Conservation (phyloP, 2,888 invertebrate species). For the Leptopilina syphax region DNA sequence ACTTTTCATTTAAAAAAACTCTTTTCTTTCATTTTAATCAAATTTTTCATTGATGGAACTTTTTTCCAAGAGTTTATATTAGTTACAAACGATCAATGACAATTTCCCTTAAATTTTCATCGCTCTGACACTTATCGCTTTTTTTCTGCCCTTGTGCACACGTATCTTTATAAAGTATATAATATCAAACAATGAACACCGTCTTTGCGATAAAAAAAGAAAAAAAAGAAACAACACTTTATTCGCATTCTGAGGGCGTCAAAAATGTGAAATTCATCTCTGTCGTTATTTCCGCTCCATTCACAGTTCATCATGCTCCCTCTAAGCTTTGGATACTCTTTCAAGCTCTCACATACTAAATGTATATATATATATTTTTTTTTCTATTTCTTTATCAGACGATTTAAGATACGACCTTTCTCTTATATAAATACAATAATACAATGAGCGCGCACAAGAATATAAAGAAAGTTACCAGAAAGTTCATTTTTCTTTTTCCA, state of each 20-base stretch:
- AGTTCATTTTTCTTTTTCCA: background rate
- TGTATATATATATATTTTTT: no score
- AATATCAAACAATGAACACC: conserved; percentile 7
- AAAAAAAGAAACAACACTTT: background rate
- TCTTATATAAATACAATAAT: no score
- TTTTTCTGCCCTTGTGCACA: no score
- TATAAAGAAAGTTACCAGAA: background rate
- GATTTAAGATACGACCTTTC: background rate
- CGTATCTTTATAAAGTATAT: no score
- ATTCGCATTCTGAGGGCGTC: conserved; percentile 1
- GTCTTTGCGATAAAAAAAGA: background rate
- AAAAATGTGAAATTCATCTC: conserved; percentile 5
- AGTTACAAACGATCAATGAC: no score
- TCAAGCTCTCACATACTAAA: background rate
- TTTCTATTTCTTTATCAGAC: background rate
- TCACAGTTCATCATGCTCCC: background rate
- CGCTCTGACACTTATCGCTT: no score
- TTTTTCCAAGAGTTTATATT: no score
- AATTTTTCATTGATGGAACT: no score
- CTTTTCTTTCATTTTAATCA: no score
- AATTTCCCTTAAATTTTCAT: no score
- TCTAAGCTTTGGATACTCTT: conserved; percentile 1
- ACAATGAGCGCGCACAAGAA: no score
- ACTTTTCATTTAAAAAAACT: no score
- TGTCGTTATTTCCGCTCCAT: conserved; percentile 18